These are phyloP conservation scores for Pristis pectinata DNA, from an alignment of 2,797 vertebrate genomes.

Conservation along the genomic window DNA sequence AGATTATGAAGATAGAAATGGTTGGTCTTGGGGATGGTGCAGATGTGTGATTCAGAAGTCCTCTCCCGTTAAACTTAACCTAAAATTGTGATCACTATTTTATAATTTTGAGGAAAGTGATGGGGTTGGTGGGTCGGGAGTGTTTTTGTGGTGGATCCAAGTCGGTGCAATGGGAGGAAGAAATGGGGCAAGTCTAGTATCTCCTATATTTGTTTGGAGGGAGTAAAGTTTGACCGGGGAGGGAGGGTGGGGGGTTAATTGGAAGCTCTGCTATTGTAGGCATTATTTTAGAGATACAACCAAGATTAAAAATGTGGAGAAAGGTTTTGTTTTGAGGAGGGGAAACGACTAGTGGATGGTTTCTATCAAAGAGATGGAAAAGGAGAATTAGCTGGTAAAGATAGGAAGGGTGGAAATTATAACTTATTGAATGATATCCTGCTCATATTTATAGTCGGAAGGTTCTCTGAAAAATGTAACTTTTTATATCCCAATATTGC, in stretches of 20 bases:
- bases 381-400: neutral
- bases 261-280: no score
- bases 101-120: no score
- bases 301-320: neutral
- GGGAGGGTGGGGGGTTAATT: neutral
- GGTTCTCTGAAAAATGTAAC: neutral
- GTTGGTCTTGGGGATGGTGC: no score
- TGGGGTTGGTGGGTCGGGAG: no score
- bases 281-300: no score
- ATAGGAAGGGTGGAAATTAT: neutral
- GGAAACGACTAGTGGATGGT: neutral
- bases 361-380: neutral
- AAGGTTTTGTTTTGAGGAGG: no score
- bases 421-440: neutral
- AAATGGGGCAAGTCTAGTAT: neutral
- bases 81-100: no score
- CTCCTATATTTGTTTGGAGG: neutral
- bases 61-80: no score
- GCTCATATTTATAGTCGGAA: neutral
- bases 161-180: neutral
- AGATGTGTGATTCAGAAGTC: no score
- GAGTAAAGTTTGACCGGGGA: neutral
- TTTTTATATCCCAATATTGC: neutral
- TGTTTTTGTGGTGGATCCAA: no score
- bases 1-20: no score